Evolutionary conservation across 2,888 invertebrate species (phyloP), one percentile per base, ranked within the genome.

Genomic region (Tromatobia lineatoria): DNA sequence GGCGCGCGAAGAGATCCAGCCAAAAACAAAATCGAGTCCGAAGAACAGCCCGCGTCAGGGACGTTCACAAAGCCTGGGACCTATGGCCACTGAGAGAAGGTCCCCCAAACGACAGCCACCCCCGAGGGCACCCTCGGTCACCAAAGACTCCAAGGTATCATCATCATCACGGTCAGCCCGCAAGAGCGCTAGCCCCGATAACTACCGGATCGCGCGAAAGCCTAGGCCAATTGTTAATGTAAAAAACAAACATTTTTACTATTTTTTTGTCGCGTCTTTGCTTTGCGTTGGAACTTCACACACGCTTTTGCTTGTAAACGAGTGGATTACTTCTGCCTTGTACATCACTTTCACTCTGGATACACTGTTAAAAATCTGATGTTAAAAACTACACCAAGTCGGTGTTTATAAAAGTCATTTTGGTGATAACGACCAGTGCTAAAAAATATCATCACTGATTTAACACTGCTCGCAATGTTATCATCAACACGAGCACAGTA

Each of bases 71-170:
- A 96, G 96, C 82, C 96, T 96, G 89, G 96, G 96, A 86, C 96
- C 96, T 64, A 94, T 95, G 87, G 94, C 94, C 87, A 91, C 95
- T 74, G 96, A 96, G 91, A 96, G 96, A 94, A 95, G 95, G 88
- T 97, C 97, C 71, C 97, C 97, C 34, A 97, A 97, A 91, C 96
- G 97, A 87, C 96, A 97, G 90, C 96, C 96, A 76, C 96, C 96
- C 67, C 90, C 92, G 13, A 90, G 93, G 29, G 91, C 93, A 50
- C 91, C 93, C 0, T 92, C 93, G 20, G 92, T 92, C 82, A 90
- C 91, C 57, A 93, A 93, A 88, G 93, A 93, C 73, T 88, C 90
- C 13, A 93, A 93, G 92, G 93, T 92, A 86, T 57, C 67, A 75
- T 80, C 82, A 61, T 70, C 82, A 10, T 80, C 80, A 11, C 73